These are phyloP conservation scores for Phaethornis superciliosus DNA, from an alignment of 2,113 vertebrate species.

Conservation along the genomic window DNA sequence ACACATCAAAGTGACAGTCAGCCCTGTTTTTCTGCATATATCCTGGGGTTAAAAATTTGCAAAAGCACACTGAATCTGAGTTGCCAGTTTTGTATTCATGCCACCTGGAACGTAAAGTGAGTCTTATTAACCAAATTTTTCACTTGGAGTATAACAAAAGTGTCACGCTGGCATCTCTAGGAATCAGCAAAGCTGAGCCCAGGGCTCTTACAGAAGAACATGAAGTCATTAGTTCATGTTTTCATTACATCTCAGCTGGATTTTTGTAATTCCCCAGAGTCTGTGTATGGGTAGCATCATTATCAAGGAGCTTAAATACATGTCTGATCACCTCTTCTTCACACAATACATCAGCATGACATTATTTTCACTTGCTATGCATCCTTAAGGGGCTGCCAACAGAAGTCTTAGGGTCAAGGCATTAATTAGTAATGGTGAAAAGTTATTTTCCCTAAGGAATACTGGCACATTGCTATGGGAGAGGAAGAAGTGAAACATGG, in stretches of 20 bases:
- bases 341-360: neutral
- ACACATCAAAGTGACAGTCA: neutral
- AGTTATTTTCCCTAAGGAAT: neutral
- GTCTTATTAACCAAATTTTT: neutral
- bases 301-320: neutral
- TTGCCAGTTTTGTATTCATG: neutral
- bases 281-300: neutral
- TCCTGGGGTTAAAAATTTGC: neutral
- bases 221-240: neutral
- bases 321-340: rapidly evolving
- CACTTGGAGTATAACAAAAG: neutral
- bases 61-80: neutral
- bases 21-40: neutral
- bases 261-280: neutral
- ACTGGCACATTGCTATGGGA: neutral
- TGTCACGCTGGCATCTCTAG: neutral
- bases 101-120: neutral
- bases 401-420: neutral
- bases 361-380: neutral
- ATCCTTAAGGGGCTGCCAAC: neutral
- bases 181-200: neutral
- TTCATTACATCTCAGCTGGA: neutral
- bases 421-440: neutral
- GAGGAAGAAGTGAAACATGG: neutral
- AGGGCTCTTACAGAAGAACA: neutral